Evolutionary conservation across 2,113 vertebrate genomes (phyloP), one percentile per base, ranked within the genome.

Genomic region (Neotoma lepida): DNA sequence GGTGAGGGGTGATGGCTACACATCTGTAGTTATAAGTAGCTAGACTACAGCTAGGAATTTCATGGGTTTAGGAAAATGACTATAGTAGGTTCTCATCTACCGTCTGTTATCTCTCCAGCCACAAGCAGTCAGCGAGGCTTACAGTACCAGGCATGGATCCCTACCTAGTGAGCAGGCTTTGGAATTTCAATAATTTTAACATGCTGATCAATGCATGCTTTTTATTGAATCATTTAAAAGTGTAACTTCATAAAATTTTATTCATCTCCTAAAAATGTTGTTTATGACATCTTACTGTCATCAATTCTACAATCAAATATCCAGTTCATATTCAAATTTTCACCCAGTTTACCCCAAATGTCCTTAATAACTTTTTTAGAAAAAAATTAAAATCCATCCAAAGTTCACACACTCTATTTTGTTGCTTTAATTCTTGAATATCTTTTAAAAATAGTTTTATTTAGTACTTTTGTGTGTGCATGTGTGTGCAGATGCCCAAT

Each of bases 311-410:
- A 66, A 74, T 22, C 39, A 73, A 87, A 89, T 78, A 78, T 73
- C 28, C 14, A 86, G 61, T 86, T 94, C 73, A 56, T 78, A 46
- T 66, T 84, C 61, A 87, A 91, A 94, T 89, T 78, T 95, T 14
- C 51, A 64, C 49, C 28, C 6, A 70, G 14, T 51, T 84, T 80
- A 49, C 2, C 13, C 22, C 4, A 26, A 51, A 54, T 28, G 33
- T 39, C 22, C 10, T 39, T 44, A 44, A 61, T 54, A 56, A 22
- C 44, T 30, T 89, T 85, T 93, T 87, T 66, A 56, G 70, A 44
- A 44, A 71, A 14, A 73, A 58, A 66, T 4, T 33, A 46, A 77
- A 20, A 66, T 77, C 28, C 6, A 73, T 3, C 81, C 82, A 93
- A 73, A 22, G 41, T 56, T 92, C 39, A 54, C 18, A 76, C 9